phyloP scores from a whole-genome alignment of 2,797 vertebrate species.

The Microchirus variegatus region DNA sequence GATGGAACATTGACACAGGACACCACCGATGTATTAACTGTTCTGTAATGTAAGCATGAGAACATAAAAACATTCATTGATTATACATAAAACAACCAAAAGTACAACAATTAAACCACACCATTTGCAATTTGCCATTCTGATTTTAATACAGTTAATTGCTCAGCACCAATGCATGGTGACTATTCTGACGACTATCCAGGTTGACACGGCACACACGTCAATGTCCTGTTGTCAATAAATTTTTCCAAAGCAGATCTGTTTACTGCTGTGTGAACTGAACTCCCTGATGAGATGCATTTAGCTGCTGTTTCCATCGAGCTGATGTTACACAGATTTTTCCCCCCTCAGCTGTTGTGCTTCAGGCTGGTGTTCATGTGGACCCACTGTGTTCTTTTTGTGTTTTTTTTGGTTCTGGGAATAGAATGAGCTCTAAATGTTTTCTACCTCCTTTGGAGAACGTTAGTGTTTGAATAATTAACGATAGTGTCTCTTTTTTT shows the following conservation, averaged over 20 bases:
- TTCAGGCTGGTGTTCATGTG: conserved; percentile 26
- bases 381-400: conserved; percentile 19
- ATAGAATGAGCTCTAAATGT: conserved; percentile 17
- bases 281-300: conserved; percentile 23
- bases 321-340: conserved; percentile 17
- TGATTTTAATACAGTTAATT: not conserved
- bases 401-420: too few species aligned
- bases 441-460: conserved; percentile 13
- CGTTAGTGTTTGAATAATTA: not conserved
- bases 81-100: too few species aligned
- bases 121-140: too few species aligned
- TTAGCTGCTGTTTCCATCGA: conserved; percentile 49
- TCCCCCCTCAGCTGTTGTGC: conserved; percentile 5
- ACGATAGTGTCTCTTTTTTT: not conserved
- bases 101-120: too few species aligned
- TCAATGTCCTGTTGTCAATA: conserved; percentile 42
- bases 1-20: too few species aligned
- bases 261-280: conserved; percentile 1
- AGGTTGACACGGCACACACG: conserved; percentile 7
- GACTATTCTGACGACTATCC: conserved; percentile 6
- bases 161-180: not conserved
- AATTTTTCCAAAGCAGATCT: conserved; percentile 46
- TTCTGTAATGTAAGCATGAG: too few species aligned
- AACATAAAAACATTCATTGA: too few species aligned
- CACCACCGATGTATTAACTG: too few species aligned